Conservation (phyloP, 2,797 vertebrate genomes). For the Aldrovandia affinis region DNA sequence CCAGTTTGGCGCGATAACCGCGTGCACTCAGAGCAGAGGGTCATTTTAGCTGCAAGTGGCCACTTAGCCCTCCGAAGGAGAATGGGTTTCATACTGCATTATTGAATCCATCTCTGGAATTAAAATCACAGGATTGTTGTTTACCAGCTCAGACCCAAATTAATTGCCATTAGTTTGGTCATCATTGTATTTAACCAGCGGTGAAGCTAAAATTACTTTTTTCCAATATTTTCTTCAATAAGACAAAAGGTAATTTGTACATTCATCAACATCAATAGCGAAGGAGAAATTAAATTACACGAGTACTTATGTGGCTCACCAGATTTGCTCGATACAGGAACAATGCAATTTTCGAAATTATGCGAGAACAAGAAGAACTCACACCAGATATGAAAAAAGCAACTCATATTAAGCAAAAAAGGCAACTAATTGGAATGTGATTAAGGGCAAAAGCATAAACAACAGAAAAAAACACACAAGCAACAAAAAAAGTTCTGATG, state of each 20-base stretch:
- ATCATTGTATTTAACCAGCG: constrained; percentile 46
- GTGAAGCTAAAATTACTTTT: constrained; percentile 54
- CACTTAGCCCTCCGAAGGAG: constrained; percentile 27
- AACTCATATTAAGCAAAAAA: neutral
- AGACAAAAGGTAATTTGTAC: constrained; percentile 58
- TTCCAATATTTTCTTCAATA: constrained; percentile 51
- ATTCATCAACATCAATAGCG: constrained; percentile 56
- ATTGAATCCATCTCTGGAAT: constrained; percentile 9
- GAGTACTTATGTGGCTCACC: constrained; percentile 52
- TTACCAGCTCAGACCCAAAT: constrained; percentile 24
- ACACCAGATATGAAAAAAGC: neutral
- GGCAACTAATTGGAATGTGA: neutral
- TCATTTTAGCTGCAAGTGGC: constrained; percentile 19
- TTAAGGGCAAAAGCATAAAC: neutral
- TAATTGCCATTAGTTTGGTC: constrained; percentile 39
- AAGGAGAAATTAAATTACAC: constrained; percentile 53
- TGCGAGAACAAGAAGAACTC: neutral
- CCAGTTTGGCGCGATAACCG: constrained; percentile 35
- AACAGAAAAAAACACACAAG: constrained; percentile 52
- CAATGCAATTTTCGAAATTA: constrained; percentile 36
- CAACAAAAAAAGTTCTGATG: neutral
- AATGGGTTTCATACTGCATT: constrained; percentile 29
- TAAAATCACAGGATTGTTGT: constrained; percentile 13
- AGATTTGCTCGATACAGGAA: constrained; percentile 51
- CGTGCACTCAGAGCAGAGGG: constrained; percentile 22